Conservation (phyloP, 2,113 vertebrate genomes). For the Psilopogon haemacephalus region DNA sequence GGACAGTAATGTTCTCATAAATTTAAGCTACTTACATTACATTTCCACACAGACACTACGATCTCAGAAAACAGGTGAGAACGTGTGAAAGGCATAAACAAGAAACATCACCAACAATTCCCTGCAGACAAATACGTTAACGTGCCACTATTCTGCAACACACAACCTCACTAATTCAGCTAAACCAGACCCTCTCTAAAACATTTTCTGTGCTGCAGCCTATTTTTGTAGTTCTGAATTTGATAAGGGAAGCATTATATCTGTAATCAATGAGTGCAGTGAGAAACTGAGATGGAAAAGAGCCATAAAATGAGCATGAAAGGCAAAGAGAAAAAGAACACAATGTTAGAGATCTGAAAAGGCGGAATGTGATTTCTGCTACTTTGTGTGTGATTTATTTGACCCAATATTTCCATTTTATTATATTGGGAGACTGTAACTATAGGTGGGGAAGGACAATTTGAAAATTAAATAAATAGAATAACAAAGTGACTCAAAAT, state of each 20-base stretch:
- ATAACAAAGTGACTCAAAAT: background rate
- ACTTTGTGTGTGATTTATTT: background rate
- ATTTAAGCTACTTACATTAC: background rate
- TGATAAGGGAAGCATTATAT: constrained; percentile 21
- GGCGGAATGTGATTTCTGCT: background rate
- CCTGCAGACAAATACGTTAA: constrained; percentile 11
- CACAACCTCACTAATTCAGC: background rate
- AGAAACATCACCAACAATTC: background rate
- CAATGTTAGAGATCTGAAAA: background rate
- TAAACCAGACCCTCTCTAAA: background rate
- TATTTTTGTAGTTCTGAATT: constrained; percentile 3
- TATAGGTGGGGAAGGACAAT: background rate
- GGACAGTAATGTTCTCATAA: background rate
- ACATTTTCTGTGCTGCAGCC: background rate
- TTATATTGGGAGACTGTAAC: background rate
- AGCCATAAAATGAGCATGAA: constrained; percentile 25
- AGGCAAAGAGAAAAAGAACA: background rate
- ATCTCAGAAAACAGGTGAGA: background rate
- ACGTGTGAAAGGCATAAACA: constrained; percentile 1
- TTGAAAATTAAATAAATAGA: background rate
- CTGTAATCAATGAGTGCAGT: background rate
- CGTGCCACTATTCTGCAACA: background rate
- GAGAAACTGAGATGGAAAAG: background rate
- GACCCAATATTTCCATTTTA: background rate
- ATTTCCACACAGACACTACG: background rate